phyloP scores from a whole-genome alignment of 1,140 invertebrate species.

The Achatina immaculata region DNA sequence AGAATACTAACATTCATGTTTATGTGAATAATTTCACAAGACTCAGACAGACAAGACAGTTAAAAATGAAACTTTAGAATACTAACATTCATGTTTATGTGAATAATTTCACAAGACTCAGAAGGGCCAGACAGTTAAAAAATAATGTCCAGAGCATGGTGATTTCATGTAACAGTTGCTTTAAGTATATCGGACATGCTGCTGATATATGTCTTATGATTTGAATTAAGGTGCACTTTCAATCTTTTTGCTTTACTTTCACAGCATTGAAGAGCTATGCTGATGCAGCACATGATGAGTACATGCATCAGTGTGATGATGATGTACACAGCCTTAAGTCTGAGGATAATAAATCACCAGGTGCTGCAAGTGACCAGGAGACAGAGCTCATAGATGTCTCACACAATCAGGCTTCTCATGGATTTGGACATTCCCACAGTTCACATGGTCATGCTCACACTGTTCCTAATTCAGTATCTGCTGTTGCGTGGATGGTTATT shows the following conservation, averaged over 20 bases:
- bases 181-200: too few relatives aligned
- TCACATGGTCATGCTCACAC: constrained; percentile 51
- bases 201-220: neutral
- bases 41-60: too few relatives aligned
- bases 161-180: too few relatives aligned
- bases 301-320: constrained; percentile 43
- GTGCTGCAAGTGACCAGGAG: neutral
- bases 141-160: too few relatives aligned
- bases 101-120: too few relatives aligned
- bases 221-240: neutral
- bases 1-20: too few relatives aligned
- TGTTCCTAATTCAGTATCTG: constrained; percentile 54
- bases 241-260: too few relatives aligned
- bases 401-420: neutral
- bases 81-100: too few relatives aligned
- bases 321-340: neutral
- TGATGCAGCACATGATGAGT: constrained; percentile 55
- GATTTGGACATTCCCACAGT: constrained; percentile 41
- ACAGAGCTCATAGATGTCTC: constrained; percentile 4
- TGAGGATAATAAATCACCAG: neutral
- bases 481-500: constrained; percentile 65
- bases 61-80: too few relatives aligned
- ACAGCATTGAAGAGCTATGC: constrained; percentile 57
- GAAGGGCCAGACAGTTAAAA: too few relatives aligned
- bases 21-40: too few relatives aligned